Conservation (phyloP, 1,140 invertebrate genomes). For the Magallana ariakensis region DNA sequence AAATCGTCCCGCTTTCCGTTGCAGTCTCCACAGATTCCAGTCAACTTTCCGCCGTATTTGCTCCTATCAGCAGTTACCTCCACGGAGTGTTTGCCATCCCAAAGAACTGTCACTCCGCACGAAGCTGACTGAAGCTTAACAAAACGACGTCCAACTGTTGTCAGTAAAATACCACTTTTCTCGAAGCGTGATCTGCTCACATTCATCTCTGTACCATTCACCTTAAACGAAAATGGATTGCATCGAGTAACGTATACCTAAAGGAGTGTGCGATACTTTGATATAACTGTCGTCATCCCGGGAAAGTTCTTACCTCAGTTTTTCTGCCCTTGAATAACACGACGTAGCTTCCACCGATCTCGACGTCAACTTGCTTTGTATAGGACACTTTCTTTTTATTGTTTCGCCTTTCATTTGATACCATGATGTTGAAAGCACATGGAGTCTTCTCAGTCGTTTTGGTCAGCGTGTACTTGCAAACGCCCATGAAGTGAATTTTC, state of each 20-base stretch:
- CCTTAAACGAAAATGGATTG: no score
- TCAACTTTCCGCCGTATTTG: constrained; percentile 20
- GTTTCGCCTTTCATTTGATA: neutral
- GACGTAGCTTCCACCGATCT: neutral
- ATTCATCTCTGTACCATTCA: neutral
- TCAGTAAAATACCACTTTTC: neutral
- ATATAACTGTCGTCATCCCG: neutral
- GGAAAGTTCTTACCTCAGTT: neutral
- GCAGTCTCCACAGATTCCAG: constrained; percentile 62
- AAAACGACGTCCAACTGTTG: neutral
- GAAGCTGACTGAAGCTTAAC: constrained; percentile 36
- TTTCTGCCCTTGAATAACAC: constrained; percentile 6
- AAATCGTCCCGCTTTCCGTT: constrained; percentile 63
- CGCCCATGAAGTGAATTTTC: constrained; percentile 90
- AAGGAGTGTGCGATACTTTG: no score
- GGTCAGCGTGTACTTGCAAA: constrained; percentile 64
- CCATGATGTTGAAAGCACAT: constrained; percentile 36
- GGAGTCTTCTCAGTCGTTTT: constrained; percentile 63
- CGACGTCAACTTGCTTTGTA: neutral
- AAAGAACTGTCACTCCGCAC: constrained; percentile 83
- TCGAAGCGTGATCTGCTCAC: neutral
- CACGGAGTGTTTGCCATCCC: constrained; percentile 81
- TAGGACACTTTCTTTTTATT: neutral
- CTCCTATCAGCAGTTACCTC: constrained; percentile 28
- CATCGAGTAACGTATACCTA: no score